Conservation (phyloP, 2,113 vertebrate species). For the Acanthisitta chloris region DNA sequence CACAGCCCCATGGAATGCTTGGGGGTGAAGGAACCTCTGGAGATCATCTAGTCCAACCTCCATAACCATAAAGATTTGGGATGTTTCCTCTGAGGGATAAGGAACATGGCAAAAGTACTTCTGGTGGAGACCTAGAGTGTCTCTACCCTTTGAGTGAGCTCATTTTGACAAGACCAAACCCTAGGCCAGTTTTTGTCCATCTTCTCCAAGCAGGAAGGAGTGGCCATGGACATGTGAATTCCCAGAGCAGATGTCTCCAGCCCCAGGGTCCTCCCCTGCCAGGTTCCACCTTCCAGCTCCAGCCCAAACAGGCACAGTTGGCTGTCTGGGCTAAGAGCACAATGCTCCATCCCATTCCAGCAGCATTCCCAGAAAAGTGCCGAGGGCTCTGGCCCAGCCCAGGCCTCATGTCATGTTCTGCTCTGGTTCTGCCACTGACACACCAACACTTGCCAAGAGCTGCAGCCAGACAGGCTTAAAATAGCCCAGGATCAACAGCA, state of each 20-base stretch:
- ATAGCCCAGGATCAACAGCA: background rate
- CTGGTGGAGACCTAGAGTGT: fast-evolving
- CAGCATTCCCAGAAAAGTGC: background rate
- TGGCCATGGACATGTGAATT: background rate
- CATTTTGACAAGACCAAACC: background rate
- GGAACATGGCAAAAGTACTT: too few species aligned
- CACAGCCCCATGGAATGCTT: background rate
- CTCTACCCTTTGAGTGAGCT: fast-evolving
- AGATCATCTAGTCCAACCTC: background rate
- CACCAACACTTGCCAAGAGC: background rate
- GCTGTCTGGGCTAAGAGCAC: background rate
- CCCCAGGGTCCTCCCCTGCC: too few species aligned
- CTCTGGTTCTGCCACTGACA: background rate
- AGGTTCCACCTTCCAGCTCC: too few species aligned
- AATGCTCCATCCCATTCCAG: background rate
- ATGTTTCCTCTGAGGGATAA: background rate
- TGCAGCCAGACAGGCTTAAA: background rate
- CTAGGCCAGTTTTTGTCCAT: background rate
- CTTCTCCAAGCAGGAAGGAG: background rate
- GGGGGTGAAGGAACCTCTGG: background rate
- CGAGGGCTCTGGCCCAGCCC: background rate
- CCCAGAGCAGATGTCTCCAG: background rate
- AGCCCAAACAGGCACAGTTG: background rate
- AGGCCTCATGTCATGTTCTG: slow-evolving; percentile 1
- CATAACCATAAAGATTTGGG: background rate